Base-by-base conservation (phyloP, 2,888 invertebrate species). In the Clitarchus hookeri region DNA sequence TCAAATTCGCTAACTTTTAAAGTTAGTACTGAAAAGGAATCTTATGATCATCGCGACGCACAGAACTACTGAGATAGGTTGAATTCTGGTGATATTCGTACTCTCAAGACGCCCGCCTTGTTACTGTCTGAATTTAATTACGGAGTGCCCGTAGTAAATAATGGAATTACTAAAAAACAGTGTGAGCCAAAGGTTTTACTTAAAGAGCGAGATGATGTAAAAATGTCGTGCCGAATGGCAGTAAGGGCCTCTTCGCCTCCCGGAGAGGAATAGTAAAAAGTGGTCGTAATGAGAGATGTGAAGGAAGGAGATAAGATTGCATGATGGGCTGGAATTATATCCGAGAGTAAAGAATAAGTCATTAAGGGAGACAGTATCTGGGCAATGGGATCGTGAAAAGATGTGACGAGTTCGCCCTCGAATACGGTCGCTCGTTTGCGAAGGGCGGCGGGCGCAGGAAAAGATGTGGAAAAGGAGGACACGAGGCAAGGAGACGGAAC, bases 181-280 rank as follows among this genome's bases (percentile, higher is more conserved):
- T 65, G 23, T 65, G 65, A 65, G n/a, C 23, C 65, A n/a, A n/a
- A 65, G 65, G 12, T 65, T 65, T 65, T 65, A 65, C 16, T 65
- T 65, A n/a, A 65, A 65, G 65, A 65, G 65, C 65, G 65, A n/a
- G n/a, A 65, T 65, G 65, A 65, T 65, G 65, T 65, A 65, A 65
- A 65, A 65, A 65, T 65, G 65, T 23, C 65, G 65, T 65, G 65
- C 65, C 65, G 65, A 65, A 65, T 65, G 65, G 65, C 65, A 65
- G 65, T 65, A 65, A 65, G 65, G n/a, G n/a, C 65, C 16, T 65
- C 23, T 65, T 65, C 65, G 65, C 65, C 65, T n/a, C 65, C 65
- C 23, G 65, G 23, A 23, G 65, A 65, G 65, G n/a, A 65, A 65
- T 65, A 19, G 65, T 65, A 65, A 65, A 65, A 65, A 65, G 65